These are phyloP conservation scores for Apistogramma diplotaenia DNA, from an alignment of 2,113 vertebrate genomes.

Conservation along the genomic window DNA sequence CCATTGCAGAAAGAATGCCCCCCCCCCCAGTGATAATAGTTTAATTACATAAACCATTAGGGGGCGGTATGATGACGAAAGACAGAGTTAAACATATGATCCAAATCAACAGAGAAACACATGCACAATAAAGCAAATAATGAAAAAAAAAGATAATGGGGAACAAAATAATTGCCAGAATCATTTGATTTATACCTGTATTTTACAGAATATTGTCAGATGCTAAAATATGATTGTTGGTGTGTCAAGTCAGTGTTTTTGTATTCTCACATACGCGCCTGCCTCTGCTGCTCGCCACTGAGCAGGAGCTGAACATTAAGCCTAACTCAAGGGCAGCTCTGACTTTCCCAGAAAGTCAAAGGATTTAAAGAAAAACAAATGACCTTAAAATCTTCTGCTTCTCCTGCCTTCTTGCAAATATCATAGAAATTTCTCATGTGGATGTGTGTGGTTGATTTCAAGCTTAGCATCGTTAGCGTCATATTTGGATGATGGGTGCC, in stretches of 20 bases:
- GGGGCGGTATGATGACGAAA: neutral
- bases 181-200: no score
- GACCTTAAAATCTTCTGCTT: neutral
- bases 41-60: neutral
- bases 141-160: no score
- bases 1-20: neutral
- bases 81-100: no score
- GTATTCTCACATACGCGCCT: neutral
- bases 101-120: no score
- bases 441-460: neutral
- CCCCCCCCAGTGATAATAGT: neutral
- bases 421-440: neutral
- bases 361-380: neutral
- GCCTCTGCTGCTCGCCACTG: slow-evolving; percentile 2
- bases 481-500: neutral
- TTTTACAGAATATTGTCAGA: no score
- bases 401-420: neutral
- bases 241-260: neutral
- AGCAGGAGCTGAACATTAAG: slow-evolving; percentile 18
- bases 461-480: neutral
- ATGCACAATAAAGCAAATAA: no score
- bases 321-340: slow-evolving; percentile 12
- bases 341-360: neutral
- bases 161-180: no score
- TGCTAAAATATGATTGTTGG: neutral